Evolutionary conservation across 2,888 invertebrate genomes (phyloP), one percentile per base, ranked within the genome.

Genomic region (Gibbula magus): DNA sequence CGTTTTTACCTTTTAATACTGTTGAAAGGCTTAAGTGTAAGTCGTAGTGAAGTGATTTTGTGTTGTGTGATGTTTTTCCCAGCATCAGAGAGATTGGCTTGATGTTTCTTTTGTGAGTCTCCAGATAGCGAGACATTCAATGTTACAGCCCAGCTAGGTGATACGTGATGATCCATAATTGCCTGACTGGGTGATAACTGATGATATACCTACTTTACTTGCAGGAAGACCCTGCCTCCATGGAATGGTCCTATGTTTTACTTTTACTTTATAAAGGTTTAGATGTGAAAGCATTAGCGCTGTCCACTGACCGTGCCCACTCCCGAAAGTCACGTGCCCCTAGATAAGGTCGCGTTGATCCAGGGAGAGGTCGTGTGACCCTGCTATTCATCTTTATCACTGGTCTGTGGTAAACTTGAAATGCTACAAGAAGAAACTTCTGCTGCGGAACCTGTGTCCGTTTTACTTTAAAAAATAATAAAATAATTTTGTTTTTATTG

Each of bases 401-500:
- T 74, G 74, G 74, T 74, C 74, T 74, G 74, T 74, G 74, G 74
- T 45, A 74, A 74, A 51, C 20, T 22, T 25, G 74, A 74, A 51
- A 25, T 25, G 45, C 25, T 39, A 25, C 51, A 74, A n/a, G 29
- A 61, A 61, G 29, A 74, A 78, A 78, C 78, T 78, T 78, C 78
- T 78, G 78, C 78, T 78, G 78, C 67, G 56, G 70, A 67, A 52
- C 52, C 25, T 70, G 70, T 67, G 53, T 78, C 66, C 78, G 70
- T 78, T 74, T 74, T 74, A 74, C 74, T 78, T 78, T 67, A 67
- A 78, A 66, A 61, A 77, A 77, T 54, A 70, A 70, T 51, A 67
- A 78, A 78, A 78, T 51, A 70, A 52, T 70, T 78, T 67, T 70
- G 78, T 78, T 78, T 78, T 78, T 78, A 78, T 52, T 78, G 78